Evolutionary conservation across 2,113 vertebrate species (phyloP).

Genomic region (Rhinogobius similis): DNA sequence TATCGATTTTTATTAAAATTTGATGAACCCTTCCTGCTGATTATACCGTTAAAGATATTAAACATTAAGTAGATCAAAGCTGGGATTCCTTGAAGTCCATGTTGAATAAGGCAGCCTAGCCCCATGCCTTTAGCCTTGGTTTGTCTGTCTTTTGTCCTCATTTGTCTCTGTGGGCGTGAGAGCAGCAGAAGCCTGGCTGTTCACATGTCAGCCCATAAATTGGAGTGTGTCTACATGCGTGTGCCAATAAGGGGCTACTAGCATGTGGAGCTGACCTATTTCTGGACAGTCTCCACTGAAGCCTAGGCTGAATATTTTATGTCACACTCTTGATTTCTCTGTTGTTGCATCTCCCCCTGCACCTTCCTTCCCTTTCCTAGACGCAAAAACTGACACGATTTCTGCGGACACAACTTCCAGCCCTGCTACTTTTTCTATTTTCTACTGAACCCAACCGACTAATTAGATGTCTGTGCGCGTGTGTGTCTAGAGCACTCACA

Average conservation of each 20-base stretch:
- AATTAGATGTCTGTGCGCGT: constrained; percentile 43
- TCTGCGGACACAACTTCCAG: constrained; percentile 14
- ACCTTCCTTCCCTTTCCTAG: constrained; percentile 13
- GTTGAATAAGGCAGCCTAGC: neutral
- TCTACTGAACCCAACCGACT: constrained; percentile 14
- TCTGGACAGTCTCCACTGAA: constrained; percentile 68
- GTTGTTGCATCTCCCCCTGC: constrained; percentile 47
- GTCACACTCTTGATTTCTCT: constrained; percentile 68
- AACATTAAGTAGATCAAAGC: neutral
- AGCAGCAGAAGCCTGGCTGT: constrained; percentile 1
- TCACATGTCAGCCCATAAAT: constrained; percentile 13
- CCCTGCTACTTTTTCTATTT: constrained; percentile 6
- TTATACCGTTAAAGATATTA: too few relatives aligned
- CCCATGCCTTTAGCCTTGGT: neutral
- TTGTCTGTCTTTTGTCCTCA: neutral
- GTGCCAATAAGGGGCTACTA: constrained; percentile 30
- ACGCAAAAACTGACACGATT: constrained; percentile 24
- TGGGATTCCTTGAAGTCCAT: neutral
- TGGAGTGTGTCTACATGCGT: constrained; percentile 23
- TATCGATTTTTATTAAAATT: too few relatives aligned
- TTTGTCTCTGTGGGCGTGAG: neutral
- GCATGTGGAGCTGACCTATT: constrained; percentile 63
- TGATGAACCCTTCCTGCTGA: too few relatives aligned
- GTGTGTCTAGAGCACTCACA: constrained; percentile 17
- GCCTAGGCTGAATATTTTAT: constrained; percentile 71